A percentile compares a stretch with the other conserved stretches of the same genome.
These are phyloP conservation scores for Dromococcyx pavoninus DNA, from an alignment of 2,797 vertebrate species.

Conservation along the genomic window DNA sequence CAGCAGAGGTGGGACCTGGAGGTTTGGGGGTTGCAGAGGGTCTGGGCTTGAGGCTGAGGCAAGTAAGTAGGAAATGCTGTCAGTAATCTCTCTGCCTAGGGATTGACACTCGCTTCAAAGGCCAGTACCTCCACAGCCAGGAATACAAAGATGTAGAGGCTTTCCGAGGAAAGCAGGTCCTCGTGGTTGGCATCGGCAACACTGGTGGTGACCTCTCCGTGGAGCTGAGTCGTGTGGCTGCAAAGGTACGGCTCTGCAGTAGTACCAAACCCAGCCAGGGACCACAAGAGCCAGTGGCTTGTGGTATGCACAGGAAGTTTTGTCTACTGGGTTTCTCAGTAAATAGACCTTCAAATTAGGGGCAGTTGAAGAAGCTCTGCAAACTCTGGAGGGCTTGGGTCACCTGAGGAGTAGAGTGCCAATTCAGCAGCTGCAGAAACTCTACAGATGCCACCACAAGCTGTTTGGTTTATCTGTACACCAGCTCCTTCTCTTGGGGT, in stretches of 20 bases:
- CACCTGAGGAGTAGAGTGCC: background rate
- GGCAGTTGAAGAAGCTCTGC: background rate
- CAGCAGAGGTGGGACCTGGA: background rate
- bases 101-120: slow-evolving; percentile 80
- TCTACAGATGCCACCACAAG: background rate
- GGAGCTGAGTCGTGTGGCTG: slow-evolving; percentile 83
- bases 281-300: accelerated
- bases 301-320: background rate
- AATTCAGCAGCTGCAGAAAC: background rate
- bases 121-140: slow-evolving; percentile 82
- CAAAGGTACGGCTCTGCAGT: slow-evolving; percentile 72
- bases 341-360: background rate
- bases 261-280: background rate
- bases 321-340: background rate
- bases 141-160: slow-evolving; percentile 82
- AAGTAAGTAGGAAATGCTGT: background rate
- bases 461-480: background rate
- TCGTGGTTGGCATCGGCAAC: slow-evolving; percentile 88
- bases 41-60: background rate
- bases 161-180: slow-evolving; percentile 80
- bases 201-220: slow-evolving; percentile 86
- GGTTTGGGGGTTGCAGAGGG: background rate
- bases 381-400: background rate
- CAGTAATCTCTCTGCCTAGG: slow-evolving; percentile 73
- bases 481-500: background rate